These are phyloP conservation scores for Opisthograptis luteolata DNA, from an alignment of 2,888 invertebrate genomes.

Conservation along the genomic window DNA sequence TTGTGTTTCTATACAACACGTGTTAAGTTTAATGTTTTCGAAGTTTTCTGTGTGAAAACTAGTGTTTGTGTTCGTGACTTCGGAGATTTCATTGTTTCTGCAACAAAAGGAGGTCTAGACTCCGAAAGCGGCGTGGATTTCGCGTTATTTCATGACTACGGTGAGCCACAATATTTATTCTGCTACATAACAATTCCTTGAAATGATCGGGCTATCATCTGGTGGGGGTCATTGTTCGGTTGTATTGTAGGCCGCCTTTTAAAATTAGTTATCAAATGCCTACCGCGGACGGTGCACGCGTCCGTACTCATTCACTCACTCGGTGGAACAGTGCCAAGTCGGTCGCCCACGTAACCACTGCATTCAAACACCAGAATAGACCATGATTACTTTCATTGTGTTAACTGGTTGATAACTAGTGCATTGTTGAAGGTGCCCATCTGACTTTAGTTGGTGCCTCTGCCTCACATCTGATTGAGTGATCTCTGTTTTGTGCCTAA, in stretches of 20 bases:
- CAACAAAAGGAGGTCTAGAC: constrained; percentile 45
- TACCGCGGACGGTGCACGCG: constrained; percentile 45
- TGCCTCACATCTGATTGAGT: not conserved
- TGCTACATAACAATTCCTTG: constrained; percentile 31
- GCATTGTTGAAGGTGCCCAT: constrained; percentile 9
- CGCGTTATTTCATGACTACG: constrained; percentile 64
- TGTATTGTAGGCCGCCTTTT: constrained; percentile 42
- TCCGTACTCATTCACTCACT: constrained; percentile 43
- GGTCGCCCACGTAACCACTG: constrained; percentile 50
- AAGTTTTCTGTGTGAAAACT: constrained; percentile 8
- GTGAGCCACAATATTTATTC: constrained; percentile 54
- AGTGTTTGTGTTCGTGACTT: constrained; percentile 37
- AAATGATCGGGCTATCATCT: constrained; percentile 24
- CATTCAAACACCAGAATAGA: constrained; percentile 36
- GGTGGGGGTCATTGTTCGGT: constrained; percentile 34
- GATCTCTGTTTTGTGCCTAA: not conserved
- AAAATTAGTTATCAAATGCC: constrained; percentile 53
- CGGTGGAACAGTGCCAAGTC: constrained; percentile 77
- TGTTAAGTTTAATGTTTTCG: constrained; percentile 1
- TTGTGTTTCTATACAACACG: not conserved
- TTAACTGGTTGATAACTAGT: constrained; percentile 14
- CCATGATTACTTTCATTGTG: constrained; percentile 28
- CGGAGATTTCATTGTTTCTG: constrained; percentile 43
- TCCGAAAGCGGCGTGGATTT: constrained; percentile 37
- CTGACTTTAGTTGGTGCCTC: constrained; percentile 9